These are phyloP conservation scores for Laupala kohalensis DNA, from an alignment of 1,140 invertebrate genomes.

Conservation along the genomic window DNA sequence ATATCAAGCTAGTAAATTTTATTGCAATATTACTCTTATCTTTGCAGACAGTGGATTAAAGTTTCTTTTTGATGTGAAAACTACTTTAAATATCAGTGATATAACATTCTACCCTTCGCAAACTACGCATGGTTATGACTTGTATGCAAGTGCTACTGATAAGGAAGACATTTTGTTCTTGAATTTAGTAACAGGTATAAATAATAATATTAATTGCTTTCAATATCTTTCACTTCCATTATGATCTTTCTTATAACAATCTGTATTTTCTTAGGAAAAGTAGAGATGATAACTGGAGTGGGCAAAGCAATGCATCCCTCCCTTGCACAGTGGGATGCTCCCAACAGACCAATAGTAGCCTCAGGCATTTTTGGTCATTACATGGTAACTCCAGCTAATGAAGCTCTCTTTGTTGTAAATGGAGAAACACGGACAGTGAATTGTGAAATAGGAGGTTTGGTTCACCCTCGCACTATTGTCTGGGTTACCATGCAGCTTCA, in stretches of 20 bases:
- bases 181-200: conserved; percentile 50
- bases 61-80: conserved; percentile 65
- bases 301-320: conserved; percentile 43
- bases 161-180: conserved; percentile 65
- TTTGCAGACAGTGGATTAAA: conserved; percentile 46
- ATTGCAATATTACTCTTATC: conserved; percentile 5
- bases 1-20: too few species aligned
- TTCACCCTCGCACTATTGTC: conserved; percentile 48
- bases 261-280: conserved; percentile 40
- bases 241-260: too few species aligned
- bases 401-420: conserved; percentile 60
- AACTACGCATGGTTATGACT: conserved; percentile 59
- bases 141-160: conserved; percentile 57
- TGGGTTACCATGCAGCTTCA: conserved; percentile 40
- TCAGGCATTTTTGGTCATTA: conserved; percentile 61
- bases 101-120: conserved; percentile 65
- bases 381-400: conserved; percentile 58
- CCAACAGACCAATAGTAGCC: conserved; percentile 51
- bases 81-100: conserved; percentile 61
- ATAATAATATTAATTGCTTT: neutral
- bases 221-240: neutral
- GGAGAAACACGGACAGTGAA: conserved; percentile 59
- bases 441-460: conserved; percentile 58
- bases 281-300: conserved; percentile 65
- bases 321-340: conserved; percentile 49